Evolutionary conservation across 2,113 vertebrate species (phyloP), one percentile per base, ranked within the genome.

Genomic region (Vireo altiloquus): DNA sequence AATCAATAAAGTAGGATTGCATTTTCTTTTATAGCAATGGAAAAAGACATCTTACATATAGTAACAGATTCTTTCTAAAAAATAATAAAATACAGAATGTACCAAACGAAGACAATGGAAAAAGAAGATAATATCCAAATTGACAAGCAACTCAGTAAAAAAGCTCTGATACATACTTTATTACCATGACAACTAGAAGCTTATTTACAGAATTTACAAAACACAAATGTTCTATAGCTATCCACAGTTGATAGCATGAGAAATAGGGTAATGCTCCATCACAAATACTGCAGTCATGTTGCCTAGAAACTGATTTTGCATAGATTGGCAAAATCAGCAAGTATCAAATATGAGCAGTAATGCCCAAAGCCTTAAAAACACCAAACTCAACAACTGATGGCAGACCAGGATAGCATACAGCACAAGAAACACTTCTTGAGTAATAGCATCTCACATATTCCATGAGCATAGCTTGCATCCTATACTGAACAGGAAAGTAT

Each of bases 171-270:
- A 96, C 91, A 97, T 92, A 94, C 86, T 90, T 91, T 96, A 96
- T 96, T 97, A 95, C 91, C 95, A 92, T 92, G 91, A 96, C 97
- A 97, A 94, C 96, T 93, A 96, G 78, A 92, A 95, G 92, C 85
- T 96, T 95, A 93, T 96, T 97, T 97, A 97, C 95, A 97, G 94
- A 92, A 96, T 96, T 95, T 94, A 93, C 96, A 96, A 69, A 80
- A 93, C 90, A 96, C 92, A 95, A 90, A 87, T 15, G 91, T 94
- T 96, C 94, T 95, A 88, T 19, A 94, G 91, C 92, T 96, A 96
- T 79, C 89, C 94, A 97, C 93, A 92, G 82, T 72, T 52, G 83
- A 85, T 94, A 75, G 80, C 82, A 81, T 82, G 84, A 95, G 88
- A 95, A 92, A 95, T 57, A 85, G 53, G 27, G 53, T 74, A 89